These are phyloP conservation scores for Hydrozoanthus gracilis DNA, from an alignment of 92 coral and sea anemone species.

Conservation along the genomic window DNA sequence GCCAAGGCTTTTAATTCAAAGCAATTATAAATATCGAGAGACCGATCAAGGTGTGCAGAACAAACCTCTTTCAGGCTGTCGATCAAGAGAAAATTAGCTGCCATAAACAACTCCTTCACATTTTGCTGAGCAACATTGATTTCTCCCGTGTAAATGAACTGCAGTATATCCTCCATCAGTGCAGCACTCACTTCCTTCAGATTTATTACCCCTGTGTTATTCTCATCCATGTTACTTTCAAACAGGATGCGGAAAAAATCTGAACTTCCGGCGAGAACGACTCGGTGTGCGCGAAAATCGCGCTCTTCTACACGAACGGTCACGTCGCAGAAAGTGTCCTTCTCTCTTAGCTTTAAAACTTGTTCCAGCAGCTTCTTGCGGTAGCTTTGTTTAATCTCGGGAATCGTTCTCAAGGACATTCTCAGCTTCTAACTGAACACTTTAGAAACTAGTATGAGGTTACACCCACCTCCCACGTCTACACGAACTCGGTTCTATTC, in stretches of 20 bases:
- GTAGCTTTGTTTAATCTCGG: not conserved
- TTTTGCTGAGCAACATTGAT: too few relatives aligned
- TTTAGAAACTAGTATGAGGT: too few relatives aligned
- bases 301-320: conserved; percentile 24
- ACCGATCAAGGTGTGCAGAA: conserved; percentile 19
- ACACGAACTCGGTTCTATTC: too few relatives aligned
- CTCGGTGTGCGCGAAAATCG: conserved; percentile 40
- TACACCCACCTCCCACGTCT: too few relatives aligned
- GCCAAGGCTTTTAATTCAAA: conserved; percentile 28
- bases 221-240: conserved; percentile 8
- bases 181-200: conserved; percentile 32
- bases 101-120: too few relatives aligned
- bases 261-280: conserved; percentile 46
- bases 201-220: conserved; percentile 2
- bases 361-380: not conserved
- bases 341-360: conserved; percentile 29
- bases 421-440: too few relatives aligned
- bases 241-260: conserved; percentile 39
- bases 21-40: conserved; percentile 38
- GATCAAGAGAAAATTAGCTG: too few relatives aligned
- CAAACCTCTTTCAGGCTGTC: too few relatives aligned
- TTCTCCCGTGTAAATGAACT: too few relatives aligned
- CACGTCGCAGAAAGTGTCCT: conserved; percentile 46
- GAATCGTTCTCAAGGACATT: too few relatives aligned
- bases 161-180: too few relatives aligned